Conservation (phyloP, 2,888 invertebrate genomes). For the Sesia bembeciformis region DNA sequence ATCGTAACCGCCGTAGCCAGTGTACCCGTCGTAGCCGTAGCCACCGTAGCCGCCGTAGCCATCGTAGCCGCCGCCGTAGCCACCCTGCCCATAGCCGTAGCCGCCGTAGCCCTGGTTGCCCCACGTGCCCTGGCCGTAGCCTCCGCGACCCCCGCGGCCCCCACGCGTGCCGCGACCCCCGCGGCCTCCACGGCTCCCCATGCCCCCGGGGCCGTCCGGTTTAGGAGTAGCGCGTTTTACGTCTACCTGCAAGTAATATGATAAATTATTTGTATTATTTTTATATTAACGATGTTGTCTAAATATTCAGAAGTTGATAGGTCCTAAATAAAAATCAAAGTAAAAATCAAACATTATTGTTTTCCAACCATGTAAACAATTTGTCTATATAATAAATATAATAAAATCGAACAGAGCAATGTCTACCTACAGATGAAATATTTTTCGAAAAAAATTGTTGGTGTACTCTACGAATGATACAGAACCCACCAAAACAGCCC, state of each 20-base stretch:
- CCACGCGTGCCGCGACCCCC: constrained; percentile 81
- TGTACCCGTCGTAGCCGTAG: constrained; percentile 84
- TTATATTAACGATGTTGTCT: not conserved
- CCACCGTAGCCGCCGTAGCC: constrained; percentile 83
- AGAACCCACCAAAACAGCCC: too few relatives aligned
- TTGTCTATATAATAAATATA: too few relatives aligned
- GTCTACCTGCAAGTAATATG: constrained; percentile 78
- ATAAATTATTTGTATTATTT: not conserved
- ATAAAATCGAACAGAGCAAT: too few relatives aligned
- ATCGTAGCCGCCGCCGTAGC: constrained; percentile 82
- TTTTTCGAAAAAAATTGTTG: too few relatives aligned
- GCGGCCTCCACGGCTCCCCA: constrained; percentile 77
- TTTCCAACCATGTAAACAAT: too few relatives aligned
- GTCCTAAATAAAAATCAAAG: too few relatives aligned
- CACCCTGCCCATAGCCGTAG: constrained; percentile 82
- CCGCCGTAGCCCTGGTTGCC: constrained; percentile 79
- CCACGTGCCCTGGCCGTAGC: constrained; percentile 76
- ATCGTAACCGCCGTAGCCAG: constrained; percentile 86
- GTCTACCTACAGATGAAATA: too few relatives aligned
- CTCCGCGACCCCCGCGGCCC: constrained; percentile 81
- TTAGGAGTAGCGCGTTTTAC: constrained; percentile 96
- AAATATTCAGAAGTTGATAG: not conserved
- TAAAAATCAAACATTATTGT: too few relatives aligned
- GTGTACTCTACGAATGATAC: too few relatives aligned
- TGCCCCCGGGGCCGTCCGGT: constrained; percentile 83